Conservation (phyloP, 2,797 vertebrate species). For the Rhincodon typus region DNA sequence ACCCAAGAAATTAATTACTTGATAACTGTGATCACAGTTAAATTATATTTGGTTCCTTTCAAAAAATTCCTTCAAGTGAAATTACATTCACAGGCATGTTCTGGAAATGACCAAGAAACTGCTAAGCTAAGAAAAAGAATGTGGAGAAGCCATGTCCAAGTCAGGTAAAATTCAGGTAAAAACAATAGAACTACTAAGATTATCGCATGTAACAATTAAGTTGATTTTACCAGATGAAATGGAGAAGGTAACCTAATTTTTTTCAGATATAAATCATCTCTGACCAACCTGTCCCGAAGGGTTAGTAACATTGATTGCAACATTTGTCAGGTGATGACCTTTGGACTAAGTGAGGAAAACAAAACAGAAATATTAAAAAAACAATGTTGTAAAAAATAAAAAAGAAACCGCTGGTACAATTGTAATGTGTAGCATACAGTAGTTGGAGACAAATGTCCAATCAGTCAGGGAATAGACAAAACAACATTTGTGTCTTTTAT, state of each 20-base stretch:
- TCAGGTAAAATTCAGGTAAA: neutral
- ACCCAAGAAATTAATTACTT: neutral
- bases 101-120: neutral
- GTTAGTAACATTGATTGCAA: constrained; percentile 35
- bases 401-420: constrained; percentile 16
- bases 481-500: constrained; percentile 7
- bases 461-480: constrained; percentile 22
- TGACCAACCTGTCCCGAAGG: constrained; percentile 31
- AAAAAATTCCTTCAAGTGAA: neutral
- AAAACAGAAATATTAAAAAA: constrained; percentile 5
- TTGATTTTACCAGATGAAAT: constrained; percentile 36
- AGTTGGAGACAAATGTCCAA: neutral
- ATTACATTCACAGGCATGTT: neutral
- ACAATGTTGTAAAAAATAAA: constrained; percentile 18
- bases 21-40: neutral
- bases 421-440: neutral
- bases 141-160: neutral
- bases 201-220: constrained; percentile 22
- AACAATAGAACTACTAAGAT: constrained; percentile 23
- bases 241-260: constrained; percentile 15
- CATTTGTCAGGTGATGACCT: constrained; percentile 37
- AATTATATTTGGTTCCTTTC: neutral
- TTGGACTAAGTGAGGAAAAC: constrained; percentile 35
- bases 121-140: neutral
- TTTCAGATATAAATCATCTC: constrained; percentile 36